These are phyloP conservation scores for Leucosticte australis DNA, from an alignment of 2,113 vertebrate genomes.

Conservation along the genomic window DNA sequence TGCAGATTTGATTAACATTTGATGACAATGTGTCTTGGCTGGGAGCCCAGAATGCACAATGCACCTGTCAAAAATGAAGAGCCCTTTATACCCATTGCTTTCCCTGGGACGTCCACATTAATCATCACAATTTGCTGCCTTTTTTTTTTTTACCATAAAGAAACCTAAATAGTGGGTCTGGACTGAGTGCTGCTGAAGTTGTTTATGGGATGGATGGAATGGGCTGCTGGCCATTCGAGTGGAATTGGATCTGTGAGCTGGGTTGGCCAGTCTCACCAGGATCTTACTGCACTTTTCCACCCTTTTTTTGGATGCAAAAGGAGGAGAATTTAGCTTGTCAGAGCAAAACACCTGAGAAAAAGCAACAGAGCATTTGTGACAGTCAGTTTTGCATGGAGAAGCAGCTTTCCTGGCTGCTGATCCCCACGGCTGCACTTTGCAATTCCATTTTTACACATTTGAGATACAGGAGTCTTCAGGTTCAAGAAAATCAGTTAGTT, in stretches of 20 bases:
- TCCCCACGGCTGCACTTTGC: rapidly evolving
- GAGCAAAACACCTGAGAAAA: not conserved
- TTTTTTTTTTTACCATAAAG: not conserved
- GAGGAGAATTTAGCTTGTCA: not conserved
- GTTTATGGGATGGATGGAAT: not conserved
- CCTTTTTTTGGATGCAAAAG: not conserved
- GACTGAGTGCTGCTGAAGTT: not conserved
- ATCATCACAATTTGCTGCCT: conserved; percentile 2
- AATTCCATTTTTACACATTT: not conserved
- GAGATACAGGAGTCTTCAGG: not conserved
- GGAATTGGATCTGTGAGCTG: not conserved
- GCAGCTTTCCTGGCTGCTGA: not conserved
- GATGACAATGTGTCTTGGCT: conserved; percentile 61
- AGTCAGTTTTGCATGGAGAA: not conserved
- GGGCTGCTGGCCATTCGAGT: not conserved
- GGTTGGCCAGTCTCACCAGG: not conserved
- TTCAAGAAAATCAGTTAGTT: not conserved
- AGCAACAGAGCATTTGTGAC: not conserved
- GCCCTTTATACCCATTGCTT: conserved; percentile 50
- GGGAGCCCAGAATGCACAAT: conserved; percentile 22
- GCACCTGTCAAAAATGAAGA: conserved; percentile 73
- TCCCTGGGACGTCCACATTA: not conserved
- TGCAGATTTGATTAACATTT: conserved; percentile 63
- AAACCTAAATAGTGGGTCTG: not conserved
- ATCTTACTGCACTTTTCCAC: not conserved